Evolutionary conservation across 2,113 vertebrate species (phyloP), one percentile per base, ranked within the genome.

Genomic region (Ibidorhyncha struthersii): DNA sequence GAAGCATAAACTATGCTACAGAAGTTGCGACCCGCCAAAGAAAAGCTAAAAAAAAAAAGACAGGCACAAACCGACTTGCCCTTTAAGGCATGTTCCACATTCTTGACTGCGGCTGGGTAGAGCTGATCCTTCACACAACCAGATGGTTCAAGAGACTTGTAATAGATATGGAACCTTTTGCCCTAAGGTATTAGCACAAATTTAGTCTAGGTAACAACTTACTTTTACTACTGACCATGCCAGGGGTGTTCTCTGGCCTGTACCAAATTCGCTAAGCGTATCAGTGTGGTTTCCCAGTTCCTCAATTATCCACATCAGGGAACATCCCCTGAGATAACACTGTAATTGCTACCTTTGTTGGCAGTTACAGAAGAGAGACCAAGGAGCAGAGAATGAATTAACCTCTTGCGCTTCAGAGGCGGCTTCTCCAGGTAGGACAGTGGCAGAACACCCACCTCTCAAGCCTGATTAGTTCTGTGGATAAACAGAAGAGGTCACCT

Each of bases 301-400:
- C 2, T 8, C 82, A 96, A 87, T 93, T 82, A 94, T 29, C 74
- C 91, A 83, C 61, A 89, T 73, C 81, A 93, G 66, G 40, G 89
- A 91, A 73, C 50, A 90, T 91, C 86, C 50, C 62, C 59, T 5
- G 49, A 91, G 73, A 96, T 87, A 91, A 96, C 34, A 26, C 10
- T 41, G 71, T 91, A 96, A 96, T 95, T 82, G 66, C 89, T 91
- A 69, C 91, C 86, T 94, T 90, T 95, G 77, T 59, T 91, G 84
- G 73, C 58, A 80, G 84, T 90, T 89, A 90, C 69, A 82, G 84
- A 85, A 93, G 73, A 80, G 49, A 97, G 65, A 90, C 81, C 81
- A 89, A 88, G 86, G 74, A 87, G 70, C 20, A 26, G 49, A 94
- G 87, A 87, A 87, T 0, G 0, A 89, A 90, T 94, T 96, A 96